Evolutionary conservation across 2,888 invertebrate genomes (phyloP), one percentile per base, ranked within the genome.

Genomic region (Sphinx pinastri): DNA sequence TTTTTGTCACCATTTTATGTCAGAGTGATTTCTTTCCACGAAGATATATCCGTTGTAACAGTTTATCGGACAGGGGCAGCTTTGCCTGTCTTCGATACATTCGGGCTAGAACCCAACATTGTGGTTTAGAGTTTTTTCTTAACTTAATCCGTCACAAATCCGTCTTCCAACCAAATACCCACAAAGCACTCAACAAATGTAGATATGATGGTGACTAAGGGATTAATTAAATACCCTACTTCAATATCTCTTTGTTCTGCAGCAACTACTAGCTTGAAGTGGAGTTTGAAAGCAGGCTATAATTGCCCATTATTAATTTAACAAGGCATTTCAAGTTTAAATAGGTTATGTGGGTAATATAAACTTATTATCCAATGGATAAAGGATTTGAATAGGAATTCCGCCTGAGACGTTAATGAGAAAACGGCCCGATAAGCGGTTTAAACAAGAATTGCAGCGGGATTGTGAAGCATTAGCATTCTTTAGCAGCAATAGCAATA

Each of bases 1-100:
- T 88, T 88, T 89, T 88, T 88, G 87, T 84, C 86, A 81, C 84
- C 81, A 88, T 90, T 89, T 87, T 84, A 85, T 84, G 87, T 83
- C 79, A 81, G 84, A 89, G 82, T 87, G 86, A 87, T 88, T 89
- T 88, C 82, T 82, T 87, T 83, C 79, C 76, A 78, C 78, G 81
- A 84, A 84, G 84, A 86, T 81, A 81, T 87, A 81, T 80, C 83
- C 81, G 78, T 79, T 81, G 82, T 82, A 86, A 79, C 83, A 82
- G 84, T 84, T 88, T 89, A 89, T 88, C 88, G 79, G 79, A 75
- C 77, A 77, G 79, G 69, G 79, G 71, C 84, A 82, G 81, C 75
- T 75, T 74, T 70, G 76, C 82, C 76, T 81, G 83, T 85, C 85
- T 84, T 78, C 81, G 76, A 85, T 87, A 84, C 79, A 83, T 75